Base-by-base conservation (phyloP, 2,113 vertebrate genomes). In the Ochotona curzoniae region DNA sequence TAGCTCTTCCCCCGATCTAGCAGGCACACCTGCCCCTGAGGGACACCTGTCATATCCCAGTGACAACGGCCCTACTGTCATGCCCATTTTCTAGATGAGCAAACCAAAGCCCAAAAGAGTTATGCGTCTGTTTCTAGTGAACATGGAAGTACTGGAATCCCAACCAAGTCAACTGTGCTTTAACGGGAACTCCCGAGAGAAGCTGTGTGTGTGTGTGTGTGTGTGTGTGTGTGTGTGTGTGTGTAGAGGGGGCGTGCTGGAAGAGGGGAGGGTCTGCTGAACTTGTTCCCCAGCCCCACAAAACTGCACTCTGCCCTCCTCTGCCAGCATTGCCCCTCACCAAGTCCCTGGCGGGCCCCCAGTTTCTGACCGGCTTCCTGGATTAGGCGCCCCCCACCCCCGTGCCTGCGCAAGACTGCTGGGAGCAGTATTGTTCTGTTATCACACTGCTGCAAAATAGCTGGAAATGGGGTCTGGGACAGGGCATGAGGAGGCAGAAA, bases 401-500 rank as follows among this genome's bases (percentile, higher is more conserved):
- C 60, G 61, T 2, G 26, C 6, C n/a, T 35, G 84, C 81, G 80
- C 63, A 81, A 64, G 80, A 49, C 79, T 26, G 25, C 70, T 1
- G 3, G 8, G 85, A 84, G 69, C 17, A 26, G 35, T 70, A 89
- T 84, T 93, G 93, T 96, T 93, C 83, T 81, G 66, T 89, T 89
- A 94, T 78, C 93, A 8, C 17, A 14, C 0, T 35, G 28, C 21
- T 26, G 28, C 83, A 94, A 84, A 96, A 93, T 91, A 91, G 80
- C 95, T 76, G 93, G 95, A 94, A 96, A 79, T 3, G 23, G 92
- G 64, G 89, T 25, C 49, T 38, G 61, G 79, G 35, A 1, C 18
- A 1, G 18, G n/a, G 80, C 70, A 71, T n/a, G 67, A 1, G n/a
- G 47, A 18, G 8, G 60, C 71, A 57, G 13, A 0, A 14, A 44